Conservation (phyloP, 2,113 vertebrate genomes). For the Saiga tatarica region DNA sequence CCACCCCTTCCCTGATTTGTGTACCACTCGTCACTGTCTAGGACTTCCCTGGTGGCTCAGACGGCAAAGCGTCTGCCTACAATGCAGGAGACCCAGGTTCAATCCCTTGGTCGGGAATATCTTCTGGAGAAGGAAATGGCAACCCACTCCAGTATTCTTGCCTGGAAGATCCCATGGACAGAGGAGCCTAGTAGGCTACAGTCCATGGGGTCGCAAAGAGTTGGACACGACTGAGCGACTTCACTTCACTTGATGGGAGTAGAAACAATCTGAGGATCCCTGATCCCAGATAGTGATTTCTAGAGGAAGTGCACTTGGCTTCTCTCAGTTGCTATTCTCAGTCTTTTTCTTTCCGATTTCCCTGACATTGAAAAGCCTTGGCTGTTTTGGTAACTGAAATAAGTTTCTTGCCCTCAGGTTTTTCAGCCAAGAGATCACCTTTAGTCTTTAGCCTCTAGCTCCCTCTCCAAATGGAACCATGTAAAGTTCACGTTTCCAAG, state of each 20-base stretch:
- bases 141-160: background rate
- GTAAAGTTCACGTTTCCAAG: slow-evolving; percentile 59
- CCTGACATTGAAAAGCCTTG: slow-evolving; percentile 77
- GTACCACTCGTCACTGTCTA: background rate
- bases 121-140: background rate
- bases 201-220: background rate
- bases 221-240: background rate
- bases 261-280: slow-evolving; percentile 50
- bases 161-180: background rate
- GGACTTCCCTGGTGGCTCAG: background rate
- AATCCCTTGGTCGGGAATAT: background rate
- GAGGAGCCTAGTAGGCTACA: background rate
- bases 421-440: slow-evolving; percentile 73
- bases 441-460: slow-evolving; percentile 66
- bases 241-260: slow-evolving; percentile 44
- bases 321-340: slow-evolving; percentile 77
- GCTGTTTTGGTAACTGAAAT: slow-evolving; percentile 75
- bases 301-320: slow-evolving; percentile 78
- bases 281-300: slow-evolving; percentile 66
- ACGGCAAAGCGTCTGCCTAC: background rate
- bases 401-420: slow-evolving; percentile 71
- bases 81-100: background rate
- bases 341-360: slow-evolving; percentile 62
- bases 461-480: slow-evolving; percentile 63
- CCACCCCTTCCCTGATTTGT: background rate